Percentiles rank a stretch among this genome's conserved stretches.
phyloP scores from a whole-genome alignment of 1,140 invertebrate genomes.

The Hyles vespertilio region DNA sequence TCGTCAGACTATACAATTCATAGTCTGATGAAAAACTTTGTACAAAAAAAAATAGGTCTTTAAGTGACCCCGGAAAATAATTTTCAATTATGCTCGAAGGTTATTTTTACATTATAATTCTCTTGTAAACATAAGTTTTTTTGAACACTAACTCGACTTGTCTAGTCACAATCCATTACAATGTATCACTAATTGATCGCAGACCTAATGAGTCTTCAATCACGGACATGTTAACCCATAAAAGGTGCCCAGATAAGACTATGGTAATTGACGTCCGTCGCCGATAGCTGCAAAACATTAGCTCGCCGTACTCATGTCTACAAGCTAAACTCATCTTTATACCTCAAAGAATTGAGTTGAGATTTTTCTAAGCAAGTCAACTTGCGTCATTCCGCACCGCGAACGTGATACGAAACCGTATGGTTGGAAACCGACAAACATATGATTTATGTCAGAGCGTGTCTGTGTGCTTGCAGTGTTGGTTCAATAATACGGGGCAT shows the following conservation, averaged over 20 bases:
- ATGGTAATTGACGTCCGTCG: conserved; percentile 58
- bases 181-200: no score
- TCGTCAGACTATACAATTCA: no score
- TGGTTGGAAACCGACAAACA: conserved; percentile 55
- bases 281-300: conserved; percentile 49
- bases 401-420: conserved; percentile 65
- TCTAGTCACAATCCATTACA: no score
- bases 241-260: conserved; percentile 52
- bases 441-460: conserved; percentile 62
- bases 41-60: no score
- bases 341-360: conserved; percentile 1
- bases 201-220: no score
- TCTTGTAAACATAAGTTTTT: no score
- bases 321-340: conserved; percentile 23
- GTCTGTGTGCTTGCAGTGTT: conserved; percentile 36
- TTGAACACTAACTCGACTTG: no score
- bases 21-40: no score
- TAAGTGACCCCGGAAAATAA: no score
- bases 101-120: no score
- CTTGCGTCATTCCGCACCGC: conserved; percentile 61
- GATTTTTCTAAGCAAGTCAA: conserved; percentile 12
- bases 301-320: conserved; percentile 42
- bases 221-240: conserved; percentile 17
- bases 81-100: no score
- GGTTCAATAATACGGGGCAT: conserved; percentile 64